Evolutionary conservation across 2,888 invertebrate genomes (phyloP).

Genomic region (Phengaris arion): DNA sequence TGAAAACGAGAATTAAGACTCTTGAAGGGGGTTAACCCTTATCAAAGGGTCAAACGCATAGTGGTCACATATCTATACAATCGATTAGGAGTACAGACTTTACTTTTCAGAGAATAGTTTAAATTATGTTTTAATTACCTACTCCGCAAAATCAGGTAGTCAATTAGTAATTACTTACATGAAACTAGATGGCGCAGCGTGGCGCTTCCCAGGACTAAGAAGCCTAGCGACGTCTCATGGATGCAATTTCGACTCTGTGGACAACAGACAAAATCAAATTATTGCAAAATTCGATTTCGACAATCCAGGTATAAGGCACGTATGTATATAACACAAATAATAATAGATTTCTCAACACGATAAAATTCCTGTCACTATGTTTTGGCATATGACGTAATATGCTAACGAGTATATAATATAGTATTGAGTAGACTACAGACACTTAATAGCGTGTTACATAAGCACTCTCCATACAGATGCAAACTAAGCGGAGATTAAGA

Average conservation of each 20-base stretch:
- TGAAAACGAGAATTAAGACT: neutral
- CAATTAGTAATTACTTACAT: constrained; percentile 53
- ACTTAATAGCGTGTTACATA: constrained; percentile 14
- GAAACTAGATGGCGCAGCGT: constrained; percentile 63
- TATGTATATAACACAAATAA: neutral
- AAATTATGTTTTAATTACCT: too few relatives aligned
- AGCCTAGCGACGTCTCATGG: constrained; percentile 63
- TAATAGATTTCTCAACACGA: constrained; percentile 2
- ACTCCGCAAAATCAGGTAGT: neutral
- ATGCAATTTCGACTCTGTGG: constrained; percentile 59
- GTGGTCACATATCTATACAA: neutral
- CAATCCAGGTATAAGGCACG: neutral
- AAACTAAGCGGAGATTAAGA: constrained; percentile 32
- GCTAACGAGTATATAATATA: constrained; percentile 2
- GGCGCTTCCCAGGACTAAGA: constrained; percentile 52
- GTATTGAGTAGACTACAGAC: neutral
- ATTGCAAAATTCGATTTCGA: neutral
- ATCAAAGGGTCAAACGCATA: neutral
- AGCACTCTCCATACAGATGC: constrained; percentile 21
- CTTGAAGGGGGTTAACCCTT: neutral
- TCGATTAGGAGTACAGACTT: too few relatives aligned
- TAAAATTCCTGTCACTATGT: constrained; percentile 24
- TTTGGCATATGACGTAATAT: constrained; percentile 8
- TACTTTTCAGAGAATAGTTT: too few relatives aligned
- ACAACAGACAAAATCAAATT: constrained; percentile 44